Evolutionary conservation across 2,888 invertebrate genomes (phyloP).

Genomic region (Callinectes sapidus): DNA sequence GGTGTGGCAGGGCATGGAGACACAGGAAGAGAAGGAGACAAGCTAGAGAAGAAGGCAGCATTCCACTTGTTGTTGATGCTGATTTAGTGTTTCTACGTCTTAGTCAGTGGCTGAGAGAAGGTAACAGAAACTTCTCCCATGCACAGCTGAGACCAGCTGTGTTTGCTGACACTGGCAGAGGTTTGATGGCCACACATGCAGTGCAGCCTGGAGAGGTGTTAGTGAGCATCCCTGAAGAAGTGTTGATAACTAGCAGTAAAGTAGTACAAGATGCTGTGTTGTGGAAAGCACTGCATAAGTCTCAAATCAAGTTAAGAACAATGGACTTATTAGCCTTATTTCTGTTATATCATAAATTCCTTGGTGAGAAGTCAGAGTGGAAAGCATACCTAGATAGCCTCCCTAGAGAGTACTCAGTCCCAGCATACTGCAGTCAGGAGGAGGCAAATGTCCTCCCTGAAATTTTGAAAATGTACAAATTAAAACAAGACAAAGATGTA

Average conservation of each 20-base stretch:
- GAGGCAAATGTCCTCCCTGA: constrained; percentile 80
- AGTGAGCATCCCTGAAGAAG: constrained; percentile 79
- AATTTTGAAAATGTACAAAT: constrained; percentile 79
- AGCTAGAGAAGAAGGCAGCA: background rate
- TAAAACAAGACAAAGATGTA: constrained; percentile 79
- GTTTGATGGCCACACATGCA: constrained; percentile 81
- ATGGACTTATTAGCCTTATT: constrained; percentile 86
- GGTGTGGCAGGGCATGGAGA: constrained; percentile 56
- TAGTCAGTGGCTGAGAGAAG: constrained; percentile 74
- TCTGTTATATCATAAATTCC: constrained; percentile 82
- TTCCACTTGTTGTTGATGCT: constrained; percentile 14
- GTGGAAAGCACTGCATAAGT: background rate
- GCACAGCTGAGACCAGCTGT: constrained; percentile 79
- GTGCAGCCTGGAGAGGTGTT: constrained; percentile 80
- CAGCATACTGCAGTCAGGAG: constrained; percentile 81
- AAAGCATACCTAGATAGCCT: constrained; percentile 83
- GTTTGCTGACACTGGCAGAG: constrained; percentile 85
- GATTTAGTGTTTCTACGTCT: constrained; percentile 52
- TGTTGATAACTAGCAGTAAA: constrained; percentile 76
- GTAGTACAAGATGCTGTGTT: constrained; percentile 51
- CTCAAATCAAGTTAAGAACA: constrained; percentile 77
- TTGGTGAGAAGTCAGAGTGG: constrained; percentile 80
- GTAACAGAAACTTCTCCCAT: constrained; percentile 75
- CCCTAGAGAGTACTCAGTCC: constrained; percentile 82
- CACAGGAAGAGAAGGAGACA: constrained; percentile 48